These are phyloP conservation scores for Nautilus pompilius DNA, from an alignment of 1,140 invertebrate species.

Conservation along the genomic window DNA sequence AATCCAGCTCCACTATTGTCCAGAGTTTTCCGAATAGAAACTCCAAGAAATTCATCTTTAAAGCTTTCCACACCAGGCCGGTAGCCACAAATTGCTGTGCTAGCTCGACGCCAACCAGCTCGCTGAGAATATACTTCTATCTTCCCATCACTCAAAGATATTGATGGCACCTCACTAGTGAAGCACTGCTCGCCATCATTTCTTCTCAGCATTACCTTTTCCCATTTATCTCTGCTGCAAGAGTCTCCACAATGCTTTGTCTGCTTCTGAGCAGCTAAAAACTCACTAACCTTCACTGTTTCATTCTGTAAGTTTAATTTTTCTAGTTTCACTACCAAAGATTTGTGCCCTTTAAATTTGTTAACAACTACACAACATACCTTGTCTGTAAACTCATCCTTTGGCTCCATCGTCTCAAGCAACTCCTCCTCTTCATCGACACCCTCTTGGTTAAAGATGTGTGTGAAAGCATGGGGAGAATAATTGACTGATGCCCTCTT, in stretches of 20 bases:
- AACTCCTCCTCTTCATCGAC: too few relatives aligned
- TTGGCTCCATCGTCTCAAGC: too few relatives aligned
- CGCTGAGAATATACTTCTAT: slow-evolving; percentile 1
- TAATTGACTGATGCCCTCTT: not conserved
- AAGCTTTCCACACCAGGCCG: not conserved
- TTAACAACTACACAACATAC: slow-evolving; percentile 40
- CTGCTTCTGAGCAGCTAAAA: not conserved
- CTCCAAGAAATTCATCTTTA: not conserved
- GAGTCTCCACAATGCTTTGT: not conserved
- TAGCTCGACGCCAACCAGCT: not conserved
- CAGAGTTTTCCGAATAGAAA: not conserved
- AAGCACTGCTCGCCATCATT: slow-evolving; percentile 4
- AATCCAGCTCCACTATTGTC: not conserved
- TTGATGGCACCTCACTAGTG: too few relatives aligned
- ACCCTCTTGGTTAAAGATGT: too few relatives aligned
- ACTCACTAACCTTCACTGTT: slow-evolving; percentile 21
- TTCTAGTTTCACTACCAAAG: slow-evolving; percentile 31
- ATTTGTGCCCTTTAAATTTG: slow-evolving; percentile 39
- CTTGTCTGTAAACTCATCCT: too few relatives aligned
- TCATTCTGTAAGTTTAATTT: slow-evolving; percentile 22
- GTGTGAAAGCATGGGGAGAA: slow-evolving; percentile 3
- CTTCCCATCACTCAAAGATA: not conserved
- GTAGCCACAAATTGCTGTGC: slow-evolving; percentile 2
- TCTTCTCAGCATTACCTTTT: not conserved
- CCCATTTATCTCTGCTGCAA: not conserved